A percentile compares a stretch with the other conserved stretches of the same genome.
These are phyloP conservation scores for Crocuta crocuta DNA, from an alignment of 2,113 vertebrate species.

Conservation along the genomic window DNA sequence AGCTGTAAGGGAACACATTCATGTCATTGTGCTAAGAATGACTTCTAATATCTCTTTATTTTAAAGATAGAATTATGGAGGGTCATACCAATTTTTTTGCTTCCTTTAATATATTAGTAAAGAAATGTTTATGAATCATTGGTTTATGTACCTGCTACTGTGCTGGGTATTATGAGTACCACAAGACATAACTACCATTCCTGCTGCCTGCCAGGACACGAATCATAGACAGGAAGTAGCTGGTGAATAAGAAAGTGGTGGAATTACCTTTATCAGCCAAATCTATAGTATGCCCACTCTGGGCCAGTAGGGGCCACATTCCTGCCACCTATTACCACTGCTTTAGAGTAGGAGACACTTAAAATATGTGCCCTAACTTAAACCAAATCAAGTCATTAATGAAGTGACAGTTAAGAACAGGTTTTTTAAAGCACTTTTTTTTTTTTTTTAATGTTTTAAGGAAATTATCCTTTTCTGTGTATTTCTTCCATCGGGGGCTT, in stretches of 20 bases:
- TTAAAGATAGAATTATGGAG: not conserved
- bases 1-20: not conserved
- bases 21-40: not conserved
- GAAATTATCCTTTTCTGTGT: constrained; percentile 35
- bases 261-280: constrained; percentile 12
- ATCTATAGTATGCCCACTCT: not conserved
- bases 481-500: not conserved
- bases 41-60: not conserved
- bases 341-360: not conserved
- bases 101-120: not conserved
- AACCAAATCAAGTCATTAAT: not conserved
- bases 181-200: not conserved
- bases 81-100: not conserved
- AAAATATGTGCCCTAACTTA: not conserved
- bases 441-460: not conserved
- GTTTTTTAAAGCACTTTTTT: not conserved
- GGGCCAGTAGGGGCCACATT: not conserved
- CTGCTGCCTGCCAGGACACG: not conserved
- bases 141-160: not conserved
- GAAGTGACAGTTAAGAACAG: not conserved
- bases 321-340: not conserved
- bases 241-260: not conserved
- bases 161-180: not conserved
- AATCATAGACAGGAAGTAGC: not conserved
- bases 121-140: not conserved